A percentile compares a stretch with the other conserved stretches of the same genome.
These are phyloP conservation scores for Actinostola sp. DNA, from an alignment of 92 coral and sea anemone genomes.

Conservation along the genomic window DNA sequence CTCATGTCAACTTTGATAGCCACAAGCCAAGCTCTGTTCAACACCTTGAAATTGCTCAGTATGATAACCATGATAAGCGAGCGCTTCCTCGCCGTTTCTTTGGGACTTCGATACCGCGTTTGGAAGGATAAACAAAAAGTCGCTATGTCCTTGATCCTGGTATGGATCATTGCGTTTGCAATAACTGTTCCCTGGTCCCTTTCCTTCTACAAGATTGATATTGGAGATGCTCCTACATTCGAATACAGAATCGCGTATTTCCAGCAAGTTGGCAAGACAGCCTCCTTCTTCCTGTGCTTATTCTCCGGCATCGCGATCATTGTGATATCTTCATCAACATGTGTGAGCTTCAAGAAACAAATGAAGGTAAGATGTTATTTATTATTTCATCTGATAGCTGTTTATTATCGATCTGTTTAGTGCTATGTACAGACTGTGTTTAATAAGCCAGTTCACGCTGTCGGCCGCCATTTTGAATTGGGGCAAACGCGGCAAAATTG, in stretches of 20 bases:
- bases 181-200: conserved; percentile 6
- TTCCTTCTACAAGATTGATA: not conserved
- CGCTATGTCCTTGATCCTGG: not conserved
- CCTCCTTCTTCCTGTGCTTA: not conserved
- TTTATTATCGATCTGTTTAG: too few species aligned
- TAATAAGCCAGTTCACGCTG: too few species aligned
- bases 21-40: conserved; percentile 16
- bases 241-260: conserved; percentile 28
- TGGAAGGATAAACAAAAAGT: conserved; percentile 17
- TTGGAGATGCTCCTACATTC: conserved; percentile 31
- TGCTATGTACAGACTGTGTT: too few species aligned
- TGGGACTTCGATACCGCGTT: conserved; percentile 33
- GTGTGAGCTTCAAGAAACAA: conserved; percentile 7
- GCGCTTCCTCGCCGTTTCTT: conserved; percentile 35
- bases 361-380: conserved; percentile 15
- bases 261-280: conserved; percentile 11
- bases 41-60: conserved; percentile 18
- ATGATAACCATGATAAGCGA: conserved; percentile 29
- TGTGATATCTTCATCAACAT: conserved; percentile 5
- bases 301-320: conserved; percentile 7
- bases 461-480: too few species aligned
- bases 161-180: conserved; percentile 12
- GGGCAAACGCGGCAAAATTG: too few species aligned
- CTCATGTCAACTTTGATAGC: conserved; percentile 1
- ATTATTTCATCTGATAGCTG: too few species aligned